phyloP scores from a whole-genome alignment of 2,888 invertebrate genomes.

The Ormyrus pomaceus region DNA sequence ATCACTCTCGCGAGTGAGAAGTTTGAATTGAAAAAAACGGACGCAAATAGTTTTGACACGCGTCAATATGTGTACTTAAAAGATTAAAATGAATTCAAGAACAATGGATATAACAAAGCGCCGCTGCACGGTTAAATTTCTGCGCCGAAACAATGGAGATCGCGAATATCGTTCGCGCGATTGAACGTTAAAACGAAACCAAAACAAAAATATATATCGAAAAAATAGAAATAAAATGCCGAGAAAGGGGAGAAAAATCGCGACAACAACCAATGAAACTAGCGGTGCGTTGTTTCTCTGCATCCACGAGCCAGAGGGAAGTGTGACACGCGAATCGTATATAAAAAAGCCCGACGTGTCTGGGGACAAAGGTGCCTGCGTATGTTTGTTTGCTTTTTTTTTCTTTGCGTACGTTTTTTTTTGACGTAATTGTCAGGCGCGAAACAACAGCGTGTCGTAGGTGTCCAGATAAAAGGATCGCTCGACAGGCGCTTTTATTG shows the following conservation, averaged over 20 bases:
- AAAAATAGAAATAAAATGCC: slow-evolving; percentile 19
- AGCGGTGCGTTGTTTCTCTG: background rate
- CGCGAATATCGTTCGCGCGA: background rate
- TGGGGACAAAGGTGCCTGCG: slow-evolving; percentile 17
- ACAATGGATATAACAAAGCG: background rate
- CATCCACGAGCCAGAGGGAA: background rate
- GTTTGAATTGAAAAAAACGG: background rate
- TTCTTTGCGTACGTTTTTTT: slow-evolving; percentile 6
- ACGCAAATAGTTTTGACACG: background rate
- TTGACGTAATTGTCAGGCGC: slow-evolving; percentile 50
- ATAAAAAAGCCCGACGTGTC: slow-evolving; percentile 12
- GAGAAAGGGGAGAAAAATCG: slow-evolving; percentile 15
- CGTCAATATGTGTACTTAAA: no score
- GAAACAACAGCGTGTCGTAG: slow-evolving; percentile 58
- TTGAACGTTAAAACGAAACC: slow-evolving; percentile 16
- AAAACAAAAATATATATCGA: slow-evolving; percentile 22
- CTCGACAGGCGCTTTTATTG: slow-evolving; percentile 67
- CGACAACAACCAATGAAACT: slow-evolving; percentile 17
- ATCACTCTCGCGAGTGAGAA: background rate
- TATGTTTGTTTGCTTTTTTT: background rate
- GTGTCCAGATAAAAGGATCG: slow-evolving; percentile 67
- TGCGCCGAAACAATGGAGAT: slow-evolving; percentile 17
- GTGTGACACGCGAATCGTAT: slow-evolving; percentile 11
- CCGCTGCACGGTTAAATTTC: background rate
- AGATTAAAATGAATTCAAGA: no score